phyloP scores from a whole-genome alignment of 1,140 invertebrate species.

The Nomia melanderi region DNA sequence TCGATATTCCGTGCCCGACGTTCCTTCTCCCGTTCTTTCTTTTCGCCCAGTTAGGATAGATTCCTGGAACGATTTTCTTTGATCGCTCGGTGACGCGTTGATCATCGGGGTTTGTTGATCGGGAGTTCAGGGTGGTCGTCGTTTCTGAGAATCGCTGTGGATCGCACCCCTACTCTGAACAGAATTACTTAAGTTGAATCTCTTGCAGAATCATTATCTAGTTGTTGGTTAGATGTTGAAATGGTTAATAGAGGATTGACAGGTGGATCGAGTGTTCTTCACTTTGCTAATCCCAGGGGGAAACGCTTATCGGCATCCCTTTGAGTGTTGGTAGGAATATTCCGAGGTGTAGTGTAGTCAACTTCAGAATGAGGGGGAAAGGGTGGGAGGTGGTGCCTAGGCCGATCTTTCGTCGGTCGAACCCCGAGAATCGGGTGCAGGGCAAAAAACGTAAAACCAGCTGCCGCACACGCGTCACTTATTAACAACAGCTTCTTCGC shows the following conservation, averaged over 20 bases:
- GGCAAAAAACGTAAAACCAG: slow-evolving; percentile 73
- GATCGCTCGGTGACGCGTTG: neutral
- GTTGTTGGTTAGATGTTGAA: too few relatives aligned
- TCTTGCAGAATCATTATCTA: too few relatives aligned
- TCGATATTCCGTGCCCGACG: slow-evolving; percentile 10
- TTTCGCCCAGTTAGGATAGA: slow-evolving; percentile 10
- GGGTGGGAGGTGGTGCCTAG: slow-evolving; percentile 36
- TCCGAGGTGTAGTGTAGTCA: slow-evolving; percentile 4
- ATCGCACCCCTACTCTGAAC: too few relatives aligned
- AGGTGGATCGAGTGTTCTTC: too few relatives aligned
- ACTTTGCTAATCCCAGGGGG: too few relatives aligned
- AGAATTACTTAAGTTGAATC: too few relatives aligned
- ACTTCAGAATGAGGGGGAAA: slow-evolving; percentile 18
- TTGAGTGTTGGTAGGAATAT: slow-evolving; percentile 21
- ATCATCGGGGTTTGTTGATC: too few relatives aligned
- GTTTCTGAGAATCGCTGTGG: too few relatives aligned
- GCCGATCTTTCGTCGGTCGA: slow-evolving; percentile 67
- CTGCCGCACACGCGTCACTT: slow-evolving; percentile 76
- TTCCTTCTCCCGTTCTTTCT: slow-evolving; percentile 7
- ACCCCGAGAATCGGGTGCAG: slow-evolving; percentile 63
- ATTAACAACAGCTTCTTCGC: slow-evolving; percentile 72
- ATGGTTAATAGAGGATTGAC: too few relatives aligned
- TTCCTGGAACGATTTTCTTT: slow-evolving; percentile 30
- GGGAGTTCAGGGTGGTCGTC: too few relatives aligned
- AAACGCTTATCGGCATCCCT: slow-evolving; percentile 2